A percentile compares a stretch with the other conserved stretches of the same genome.
phyloP scores from a whole-genome alignment of 2,113 vertebrate species.

The Jacana jacana region DNA sequence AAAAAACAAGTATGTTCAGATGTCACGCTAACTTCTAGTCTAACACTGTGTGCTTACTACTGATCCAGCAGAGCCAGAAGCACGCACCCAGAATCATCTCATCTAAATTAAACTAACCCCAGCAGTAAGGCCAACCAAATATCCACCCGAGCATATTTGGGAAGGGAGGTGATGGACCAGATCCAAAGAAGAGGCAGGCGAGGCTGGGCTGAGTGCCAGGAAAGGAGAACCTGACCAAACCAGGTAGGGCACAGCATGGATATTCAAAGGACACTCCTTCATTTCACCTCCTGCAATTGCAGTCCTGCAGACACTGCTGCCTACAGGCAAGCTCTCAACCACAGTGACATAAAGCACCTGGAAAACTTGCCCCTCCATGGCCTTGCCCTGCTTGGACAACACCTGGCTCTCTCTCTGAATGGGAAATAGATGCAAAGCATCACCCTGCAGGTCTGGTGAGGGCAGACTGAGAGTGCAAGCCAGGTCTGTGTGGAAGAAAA shows the following conservation, averaged over 20 bases:
- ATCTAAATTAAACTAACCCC: not conserved
- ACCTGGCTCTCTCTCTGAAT: not conserved
- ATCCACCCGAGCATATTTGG: not conserved
- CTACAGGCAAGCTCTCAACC: rapidly evolving
- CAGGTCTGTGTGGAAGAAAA: not conserved
- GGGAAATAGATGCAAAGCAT: not conserved
- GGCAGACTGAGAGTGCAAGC: not conserved
- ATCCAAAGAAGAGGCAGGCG: not conserved
- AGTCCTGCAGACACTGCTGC: not conserved
- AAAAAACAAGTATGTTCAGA: not conserved
- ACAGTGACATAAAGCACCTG: not conserved
- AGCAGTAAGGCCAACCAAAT: not conserved
- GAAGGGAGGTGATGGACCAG: not conserved
- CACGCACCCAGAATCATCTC: not conserved
- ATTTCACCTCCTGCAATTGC: not conserved
- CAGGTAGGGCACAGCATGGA: rapidly evolving
- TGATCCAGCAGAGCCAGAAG: not conserved
- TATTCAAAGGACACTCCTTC: not conserved
- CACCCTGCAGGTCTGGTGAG: not conserved
- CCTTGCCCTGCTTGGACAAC: not conserved
- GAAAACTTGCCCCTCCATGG: not conserved
- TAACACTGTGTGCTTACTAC: not conserved
- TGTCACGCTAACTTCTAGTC: not conserved
- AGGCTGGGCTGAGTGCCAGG: not conserved
- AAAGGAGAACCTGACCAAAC: not conserved